These are phyloP conservation scores for Caenorhabditis elegans DNA, from an alignment of 1,140 invertebrate species.

Conservation along the genomic window DNA sequence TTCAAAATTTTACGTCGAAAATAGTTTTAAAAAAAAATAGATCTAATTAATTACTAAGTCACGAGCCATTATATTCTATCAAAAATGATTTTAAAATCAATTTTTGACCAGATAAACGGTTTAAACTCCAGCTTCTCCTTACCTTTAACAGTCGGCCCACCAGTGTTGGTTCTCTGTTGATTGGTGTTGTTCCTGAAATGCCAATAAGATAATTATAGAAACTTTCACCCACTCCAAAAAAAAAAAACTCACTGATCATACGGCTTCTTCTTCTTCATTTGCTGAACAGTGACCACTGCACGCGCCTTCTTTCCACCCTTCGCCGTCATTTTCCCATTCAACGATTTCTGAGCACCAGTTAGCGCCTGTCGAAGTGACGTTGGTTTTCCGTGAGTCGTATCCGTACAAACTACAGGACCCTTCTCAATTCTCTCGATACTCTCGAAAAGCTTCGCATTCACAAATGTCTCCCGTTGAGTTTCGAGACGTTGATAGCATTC, in stretches of 20 bases:
- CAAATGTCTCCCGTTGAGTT: slow-evolving; percentile 57
- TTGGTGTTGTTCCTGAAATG: not conserved
- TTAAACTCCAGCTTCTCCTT: no score
- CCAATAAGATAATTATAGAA: not conserved
- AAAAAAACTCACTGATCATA: not conserved
- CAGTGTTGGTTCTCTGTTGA: not conserved
- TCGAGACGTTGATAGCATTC: slow-evolving; percentile 60
- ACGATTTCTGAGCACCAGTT: slow-evolving; percentile 43
- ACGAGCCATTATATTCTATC: no score
- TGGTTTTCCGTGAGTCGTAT: slow-evolving; percentile 31
- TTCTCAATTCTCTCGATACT: slow-evolving; percentile 65
- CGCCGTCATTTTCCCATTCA: slow-evolving; percentile 19
- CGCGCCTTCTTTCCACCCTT: slow-evolving; percentile 7
- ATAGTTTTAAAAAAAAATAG: no score
- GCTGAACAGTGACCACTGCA: slow-evolving; percentile 26
- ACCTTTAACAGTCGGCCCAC: slow-evolving; percentile 6
- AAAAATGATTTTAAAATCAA: no score
- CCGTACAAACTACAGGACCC: slow-evolving; percentile 46
- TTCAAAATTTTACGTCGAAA: no score
- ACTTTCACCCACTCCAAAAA: no score
- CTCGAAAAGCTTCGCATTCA: slow-evolving; percentile 64
- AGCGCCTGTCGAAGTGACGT: slow-evolving; percentile 42
- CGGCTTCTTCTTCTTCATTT: slow-evolving; percentile 44
- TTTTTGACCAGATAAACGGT: no score
- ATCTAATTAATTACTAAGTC: no score